Percentiles rank a stretch among this genome's conserved stretches.
Conservation (phyloP, 2,797 vertebrate genomes). For the Chloroceryle inda region DNA sequence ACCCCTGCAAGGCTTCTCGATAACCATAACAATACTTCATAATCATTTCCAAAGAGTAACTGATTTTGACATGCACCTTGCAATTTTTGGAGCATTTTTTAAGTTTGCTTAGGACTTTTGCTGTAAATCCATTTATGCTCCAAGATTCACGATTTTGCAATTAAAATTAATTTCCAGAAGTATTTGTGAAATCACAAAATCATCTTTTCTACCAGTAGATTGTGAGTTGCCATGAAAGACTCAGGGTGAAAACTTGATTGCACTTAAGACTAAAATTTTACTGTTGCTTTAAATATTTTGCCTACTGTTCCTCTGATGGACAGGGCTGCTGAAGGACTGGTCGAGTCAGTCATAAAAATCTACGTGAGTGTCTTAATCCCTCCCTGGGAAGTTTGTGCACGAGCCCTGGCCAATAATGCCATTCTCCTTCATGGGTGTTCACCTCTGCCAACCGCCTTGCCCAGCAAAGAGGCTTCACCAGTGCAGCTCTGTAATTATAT, state of each 20-base stretch:
- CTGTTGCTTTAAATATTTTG: slow-evolving; percentile 59
- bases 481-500: not conserved
- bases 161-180: not conserved
- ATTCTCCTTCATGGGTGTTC: slow-evolving; percentile 4
- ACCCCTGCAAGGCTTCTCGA: fast-evolving
- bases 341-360: slow-evolving; percentile 60
- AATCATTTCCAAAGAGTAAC: not conserved
- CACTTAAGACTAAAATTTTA: slow-evolving; percentile 27
- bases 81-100: slow-evolving; percentile 32
- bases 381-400: slow-evolving; percentile 20
- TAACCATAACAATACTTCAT: not conserved
- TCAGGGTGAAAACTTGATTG: slow-evolving; percentile 9
- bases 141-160: not conserved
- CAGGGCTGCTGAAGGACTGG: slow-evolving; percentile 63
- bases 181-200: slow-evolving; percentile 8
- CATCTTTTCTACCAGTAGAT: not conserved
- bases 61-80: not conserved
- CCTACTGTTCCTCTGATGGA: slow-evolving; percentile 60
- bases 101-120: not conserved
- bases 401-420: not conserved
- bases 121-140: slow-evolving; percentile 14
- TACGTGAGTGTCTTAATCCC: slow-evolving; percentile 55
- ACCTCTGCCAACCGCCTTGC: slow-evolving; percentile 18
- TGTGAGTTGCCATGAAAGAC: slow-evolving; percentile 17
- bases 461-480: slow-evolving; percentile 34